Evolutionary conservation across 2,113 vertebrate species (phyloP).

Genomic region (Clarias gariepinus): DNA sequence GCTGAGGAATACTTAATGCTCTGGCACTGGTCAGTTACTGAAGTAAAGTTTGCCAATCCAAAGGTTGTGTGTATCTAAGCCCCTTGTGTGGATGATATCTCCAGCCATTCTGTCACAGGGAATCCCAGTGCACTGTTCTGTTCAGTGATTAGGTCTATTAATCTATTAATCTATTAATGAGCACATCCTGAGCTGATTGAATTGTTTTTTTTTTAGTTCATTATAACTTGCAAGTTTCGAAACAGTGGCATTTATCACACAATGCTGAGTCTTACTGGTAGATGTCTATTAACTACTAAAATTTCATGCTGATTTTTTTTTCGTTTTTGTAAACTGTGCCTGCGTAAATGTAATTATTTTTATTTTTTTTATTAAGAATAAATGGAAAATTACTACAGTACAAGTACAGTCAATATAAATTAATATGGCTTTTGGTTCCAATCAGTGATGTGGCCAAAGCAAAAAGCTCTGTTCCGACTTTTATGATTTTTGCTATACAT

Average conservation of each 20-base stretch:
- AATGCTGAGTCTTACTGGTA: background rate
- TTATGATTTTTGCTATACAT: too few species aligned
- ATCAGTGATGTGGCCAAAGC: background rate
- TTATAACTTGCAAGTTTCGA: background rate
- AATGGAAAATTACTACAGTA: background rate
- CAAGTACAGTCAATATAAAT: background rate
- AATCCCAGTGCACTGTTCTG: background rate
- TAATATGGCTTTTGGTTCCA: background rate
- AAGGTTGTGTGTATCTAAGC: constrained; percentile 54
- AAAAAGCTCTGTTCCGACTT: too few species aligned
- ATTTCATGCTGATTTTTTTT: background rate
- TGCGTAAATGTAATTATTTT: too few species aligned
- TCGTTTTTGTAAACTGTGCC: background rate
- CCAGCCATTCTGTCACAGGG: constrained; percentile 31
- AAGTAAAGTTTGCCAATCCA: constrained; percentile 47
- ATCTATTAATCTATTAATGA: background rate
- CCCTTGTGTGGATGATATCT: background rate
- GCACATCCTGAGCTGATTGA: background rate
- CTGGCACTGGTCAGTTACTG: constrained; percentile 14
- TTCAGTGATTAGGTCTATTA: background rate
- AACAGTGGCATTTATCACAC: background rate
- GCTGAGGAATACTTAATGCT: background rate
- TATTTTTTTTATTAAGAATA: too few species aligned
- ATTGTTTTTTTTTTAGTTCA: too few species aligned
- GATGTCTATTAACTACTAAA: background rate